Conservation (phyloP, 2,797 vertebrate species). For the Enteromius argenteus region DNA sequence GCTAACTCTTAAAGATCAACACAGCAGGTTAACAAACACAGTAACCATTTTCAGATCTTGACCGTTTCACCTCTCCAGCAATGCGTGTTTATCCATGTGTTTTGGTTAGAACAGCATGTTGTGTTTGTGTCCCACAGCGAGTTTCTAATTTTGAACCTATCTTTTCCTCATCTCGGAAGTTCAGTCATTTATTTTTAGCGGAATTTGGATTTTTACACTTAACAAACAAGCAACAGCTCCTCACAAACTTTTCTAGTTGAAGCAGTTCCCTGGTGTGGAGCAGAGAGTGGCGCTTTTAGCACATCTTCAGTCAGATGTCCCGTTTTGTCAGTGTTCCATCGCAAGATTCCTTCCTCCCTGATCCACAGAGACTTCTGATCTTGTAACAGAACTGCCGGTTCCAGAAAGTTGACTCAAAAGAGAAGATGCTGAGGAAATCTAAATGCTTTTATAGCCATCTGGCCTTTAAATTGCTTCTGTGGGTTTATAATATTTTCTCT, state of each 20-base stretch:
- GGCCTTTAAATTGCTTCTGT: conserved; percentile 37
- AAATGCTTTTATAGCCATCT: conserved; percentile 44
- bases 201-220: conserved; percentile 46
- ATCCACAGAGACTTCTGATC: conserved; percentile 38
- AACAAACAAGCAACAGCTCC: conserved; percentile 31
- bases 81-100: conserved; percentile 31
- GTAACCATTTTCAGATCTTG: conserved; percentile 27
- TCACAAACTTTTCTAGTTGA: conserved; percentile 29
- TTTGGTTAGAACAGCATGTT: conserved; percentile 33
- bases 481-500: conserved; percentile 12
- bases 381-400: conserved; percentile 1
- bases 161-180: conserved; percentile 39
- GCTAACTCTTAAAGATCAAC: background rate
- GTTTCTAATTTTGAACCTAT: conserved; percentile 47
- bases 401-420: conserved; percentile 13
- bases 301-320: conserved; percentile 23
- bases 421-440: conserved; percentile 34
- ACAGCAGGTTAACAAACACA: conserved; percentile 8
- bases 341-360: conserved; percentile 26
- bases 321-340: conserved; percentile 42
- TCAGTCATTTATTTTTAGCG: conserved; percentile 42
- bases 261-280: conserved; percentile 22
- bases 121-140: conserved; percentile 41
- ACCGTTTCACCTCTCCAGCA: conserved; percentile 31
- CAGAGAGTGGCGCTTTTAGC: conserved; percentile 47